Conservation (phyloP, 2,113 vertebrate species). For the Ictidomys tridecemlineatus region DNA sequence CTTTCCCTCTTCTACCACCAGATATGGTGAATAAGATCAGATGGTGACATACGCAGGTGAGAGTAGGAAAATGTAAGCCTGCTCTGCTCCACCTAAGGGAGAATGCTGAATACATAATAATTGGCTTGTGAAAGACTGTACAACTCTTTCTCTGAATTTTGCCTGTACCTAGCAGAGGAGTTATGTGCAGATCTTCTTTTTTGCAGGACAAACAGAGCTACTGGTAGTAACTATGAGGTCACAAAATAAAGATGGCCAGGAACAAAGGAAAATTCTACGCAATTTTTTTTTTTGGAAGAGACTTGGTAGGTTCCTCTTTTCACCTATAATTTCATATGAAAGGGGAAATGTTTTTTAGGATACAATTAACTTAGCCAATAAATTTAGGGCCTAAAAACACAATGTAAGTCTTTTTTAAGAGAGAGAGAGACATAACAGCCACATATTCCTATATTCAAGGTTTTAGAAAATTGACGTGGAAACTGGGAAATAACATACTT, state of each 20-base stretch:
- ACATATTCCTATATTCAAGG: neutral
- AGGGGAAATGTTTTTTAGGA: neutral
- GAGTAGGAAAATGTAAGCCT: neutral
- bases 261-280: neutral
- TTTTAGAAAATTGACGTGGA: neutral
- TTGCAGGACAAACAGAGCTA: neutral
- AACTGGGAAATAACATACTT: neutral
- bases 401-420: neutral
- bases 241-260: neutral
- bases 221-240: neutral
- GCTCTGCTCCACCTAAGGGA: too few species aligned
- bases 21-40: neutral
- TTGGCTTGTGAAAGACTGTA: neutral
- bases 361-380: neutral
- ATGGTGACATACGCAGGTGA: neutral
- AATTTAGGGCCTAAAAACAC: neutral
- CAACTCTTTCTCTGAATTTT: neutral
- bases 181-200: neutral
- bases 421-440: neutral
- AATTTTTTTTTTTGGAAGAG: neutral
- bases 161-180: neutral
- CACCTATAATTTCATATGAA: neutral
- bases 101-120: rapidly evolving
- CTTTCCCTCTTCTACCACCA: neutral
- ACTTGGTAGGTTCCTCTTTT: neutral